Evolutionary conservation across 2,888 invertebrate genomes (phyloP).

Genomic region (Leptinotarsa tumamoca): DNA sequence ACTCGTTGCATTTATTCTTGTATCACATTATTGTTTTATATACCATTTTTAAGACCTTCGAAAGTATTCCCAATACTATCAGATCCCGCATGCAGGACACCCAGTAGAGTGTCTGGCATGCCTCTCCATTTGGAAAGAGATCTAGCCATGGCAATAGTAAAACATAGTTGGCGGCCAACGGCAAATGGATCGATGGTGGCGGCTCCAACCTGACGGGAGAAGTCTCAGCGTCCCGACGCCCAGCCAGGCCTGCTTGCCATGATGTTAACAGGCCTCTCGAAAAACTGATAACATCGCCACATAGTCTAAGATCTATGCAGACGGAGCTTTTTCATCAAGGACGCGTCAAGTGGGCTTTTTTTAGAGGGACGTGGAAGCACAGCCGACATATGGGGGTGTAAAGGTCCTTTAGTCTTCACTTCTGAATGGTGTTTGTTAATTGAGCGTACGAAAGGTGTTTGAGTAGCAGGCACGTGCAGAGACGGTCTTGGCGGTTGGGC

Average conservation of each 20-base stretch:
- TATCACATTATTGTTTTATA: no score
- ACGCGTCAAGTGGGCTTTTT: constrained; percentile 41
- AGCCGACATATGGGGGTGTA: constrained; percentile 31
- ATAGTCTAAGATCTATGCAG: constrained; percentile 45
- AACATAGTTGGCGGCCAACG: constrained; percentile 59
- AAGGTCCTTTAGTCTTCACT: constrained; percentile 17
- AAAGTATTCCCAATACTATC: no score
- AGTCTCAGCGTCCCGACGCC: constrained; percentile 56
- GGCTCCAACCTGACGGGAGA: constrained; percentile 65
- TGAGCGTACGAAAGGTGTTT: constrained; percentile 17
- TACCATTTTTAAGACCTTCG: no score
- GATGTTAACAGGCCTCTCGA: constrained; percentile 46
- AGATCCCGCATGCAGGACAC: background rate
- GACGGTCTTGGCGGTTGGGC: background rate
- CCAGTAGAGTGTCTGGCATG: constrained; percentile 31
- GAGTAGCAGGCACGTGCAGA: background rate
- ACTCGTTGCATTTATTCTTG: no score
- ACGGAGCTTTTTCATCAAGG: constrained; percentile 45
- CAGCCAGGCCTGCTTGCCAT: constrained; percentile 41
- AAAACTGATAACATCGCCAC: constrained; percentile 46
- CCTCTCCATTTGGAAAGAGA: constrained; percentile 40
- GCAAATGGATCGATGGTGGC: constrained; percentile 62
- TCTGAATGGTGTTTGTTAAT: constrained; percentile 16
- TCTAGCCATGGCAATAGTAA: constrained; percentile 57
- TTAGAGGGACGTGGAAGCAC: constrained; percentile 16